Evolutionary conservation across 2,888 invertebrate species (phyloP).

Genomic region (Lucinisca nassula): DNA sequence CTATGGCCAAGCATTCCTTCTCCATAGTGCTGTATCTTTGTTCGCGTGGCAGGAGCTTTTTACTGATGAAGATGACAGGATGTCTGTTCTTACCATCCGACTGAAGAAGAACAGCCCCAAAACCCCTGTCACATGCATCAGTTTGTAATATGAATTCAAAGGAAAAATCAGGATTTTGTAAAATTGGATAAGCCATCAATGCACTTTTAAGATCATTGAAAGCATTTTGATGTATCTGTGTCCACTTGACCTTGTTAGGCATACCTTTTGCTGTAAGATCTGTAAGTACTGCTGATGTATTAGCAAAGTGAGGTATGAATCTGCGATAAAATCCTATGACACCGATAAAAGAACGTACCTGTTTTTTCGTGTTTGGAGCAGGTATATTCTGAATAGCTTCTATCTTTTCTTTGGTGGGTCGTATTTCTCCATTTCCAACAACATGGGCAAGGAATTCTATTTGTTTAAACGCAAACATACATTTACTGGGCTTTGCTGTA

Average conservation of each 20-base stretch:
- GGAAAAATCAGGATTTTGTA: slow-evolving; percentile 1
- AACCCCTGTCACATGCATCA: not conserved
- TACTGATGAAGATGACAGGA: not conserved
- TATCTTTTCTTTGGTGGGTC: slow-evolving; percentile 21
- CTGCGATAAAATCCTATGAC: slow-evolving; percentile 44
- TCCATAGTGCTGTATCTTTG: slow-evolving; percentile 1
- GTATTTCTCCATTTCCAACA: slow-evolving; percentile 28
- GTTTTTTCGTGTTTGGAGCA: slow-evolving; percentile 24
- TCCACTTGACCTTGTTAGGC: slow-evolving; percentile 44
- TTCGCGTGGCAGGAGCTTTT: slow-evolving; percentile 9
- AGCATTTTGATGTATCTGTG: slow-evolving; percentile 19
- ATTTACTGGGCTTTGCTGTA: slow-evolving; percentile 35
- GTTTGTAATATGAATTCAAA: slow-evolving; percentile 11
- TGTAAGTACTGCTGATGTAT: slow-evolving; percentile 40
- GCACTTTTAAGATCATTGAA: slow-evolving; percentile 16
- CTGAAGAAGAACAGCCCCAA: not conserved
- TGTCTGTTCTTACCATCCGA: not conserved
- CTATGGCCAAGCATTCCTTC: slow-evolving; percentile 16
- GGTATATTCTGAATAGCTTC: slow-evolving; percentile 25
- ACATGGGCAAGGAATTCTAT: slow-evolving; percentile 36
- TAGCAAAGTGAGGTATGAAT: slow-evolving; percentile 51
- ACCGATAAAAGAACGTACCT: slow-evolving; percentile 42
- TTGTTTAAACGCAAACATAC: slow-evolving; percentile 28
- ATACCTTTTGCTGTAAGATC: slow-evolving; percentile 31
- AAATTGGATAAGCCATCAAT: not conserved